Evolutionary conservation across 2,888 invertebrate genomes (phyloP).

Genomic region (Caradrina kadenii): DNA sequence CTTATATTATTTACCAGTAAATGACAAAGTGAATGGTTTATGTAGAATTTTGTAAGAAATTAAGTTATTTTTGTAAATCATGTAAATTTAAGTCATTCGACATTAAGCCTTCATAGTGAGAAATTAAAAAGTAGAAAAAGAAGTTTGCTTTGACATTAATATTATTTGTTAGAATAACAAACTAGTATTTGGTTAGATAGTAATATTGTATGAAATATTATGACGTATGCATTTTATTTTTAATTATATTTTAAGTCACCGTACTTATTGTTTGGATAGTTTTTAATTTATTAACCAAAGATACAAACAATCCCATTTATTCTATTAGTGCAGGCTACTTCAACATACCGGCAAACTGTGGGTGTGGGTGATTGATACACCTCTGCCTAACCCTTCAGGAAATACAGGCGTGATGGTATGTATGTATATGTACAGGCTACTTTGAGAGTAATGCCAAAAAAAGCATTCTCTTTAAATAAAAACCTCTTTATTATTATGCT

Average conservation of each 20-base stretch:
- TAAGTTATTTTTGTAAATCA: slow-evolving; percentile 2
- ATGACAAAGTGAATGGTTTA: slow-evolving; percentile 6
- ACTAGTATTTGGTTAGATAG: slow-evolving; percentile 31
- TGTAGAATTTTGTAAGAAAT: slow-evolving; percentile 28
- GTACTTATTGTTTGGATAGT: slow-evolving; percentile 20
- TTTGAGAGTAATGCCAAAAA: background rate
- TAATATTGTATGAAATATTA: slow-evolving; percentile 43
- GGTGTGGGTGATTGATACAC: no score
- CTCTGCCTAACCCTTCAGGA: no score
- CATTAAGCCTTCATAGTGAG: slow-evolving; percentile 37
- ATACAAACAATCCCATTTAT: background rate
- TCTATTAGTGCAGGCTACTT: no score
- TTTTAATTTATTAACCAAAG: slow-evolving; percentile 51
- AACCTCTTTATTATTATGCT: background rate
- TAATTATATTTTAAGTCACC: slow-evolving; percentile 41
- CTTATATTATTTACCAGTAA: background rate
- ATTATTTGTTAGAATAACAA: slow-evolving; percentile 11
- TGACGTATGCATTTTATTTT: slow-evolving; percentile 45
- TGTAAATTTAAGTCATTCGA: slow-evolving; percentile 25
- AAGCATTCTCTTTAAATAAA: background rate
- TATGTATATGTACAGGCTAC: no score
- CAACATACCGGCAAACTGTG: no score
- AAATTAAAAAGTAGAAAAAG: slow-evolving; percentile 18
- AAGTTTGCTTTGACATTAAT: slow-evolving; percentile 27
- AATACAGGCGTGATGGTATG: no score